These are phyloP conservation scores for Megaceryle torquata DNA, from an alignment of 2,113 vertebrate genomes.

Conservation along the genomic window DNA sequence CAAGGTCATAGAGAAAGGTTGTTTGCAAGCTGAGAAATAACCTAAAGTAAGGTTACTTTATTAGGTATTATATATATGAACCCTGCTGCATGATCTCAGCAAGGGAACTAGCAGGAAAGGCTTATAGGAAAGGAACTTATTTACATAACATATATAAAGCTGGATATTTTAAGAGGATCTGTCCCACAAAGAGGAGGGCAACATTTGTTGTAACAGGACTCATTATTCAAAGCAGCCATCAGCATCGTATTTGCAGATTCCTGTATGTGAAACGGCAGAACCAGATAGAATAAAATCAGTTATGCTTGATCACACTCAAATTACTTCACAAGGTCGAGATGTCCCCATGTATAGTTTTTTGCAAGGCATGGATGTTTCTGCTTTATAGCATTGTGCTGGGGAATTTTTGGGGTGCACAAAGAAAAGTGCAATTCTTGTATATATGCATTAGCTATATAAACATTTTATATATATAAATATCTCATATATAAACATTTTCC, in stretches of 20 bases:
- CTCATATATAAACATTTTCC: neutral
- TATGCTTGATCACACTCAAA: neutral
- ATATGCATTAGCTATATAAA: neutral
- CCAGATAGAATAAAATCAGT: neutral
- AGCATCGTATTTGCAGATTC: neutral
- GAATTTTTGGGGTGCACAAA: neutral
- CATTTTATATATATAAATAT: no score
- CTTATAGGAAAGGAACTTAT: neutral
- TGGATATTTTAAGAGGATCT: neutral
- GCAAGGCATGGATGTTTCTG: neutral
- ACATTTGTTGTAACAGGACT: neutral
- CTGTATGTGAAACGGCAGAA: neutral
- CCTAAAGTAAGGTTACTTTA: neutral
- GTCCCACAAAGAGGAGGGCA: neutral
- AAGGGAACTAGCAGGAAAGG: neutral
- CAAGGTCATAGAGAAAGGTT: neutral
- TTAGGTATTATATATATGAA: neutral
- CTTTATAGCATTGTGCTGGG: fast-evolving
- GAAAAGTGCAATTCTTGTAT: neutral
- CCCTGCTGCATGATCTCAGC: neutral
- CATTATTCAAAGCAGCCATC: neutral
- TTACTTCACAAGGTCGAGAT: neutral
- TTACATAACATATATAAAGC: neutral
- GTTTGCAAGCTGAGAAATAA: neutral
- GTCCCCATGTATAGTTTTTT: neutral